phyloP scores from a whole-genome alignment of 2,113 vertebrate species.

The Sinocyclocheilus grahami region DNA sequence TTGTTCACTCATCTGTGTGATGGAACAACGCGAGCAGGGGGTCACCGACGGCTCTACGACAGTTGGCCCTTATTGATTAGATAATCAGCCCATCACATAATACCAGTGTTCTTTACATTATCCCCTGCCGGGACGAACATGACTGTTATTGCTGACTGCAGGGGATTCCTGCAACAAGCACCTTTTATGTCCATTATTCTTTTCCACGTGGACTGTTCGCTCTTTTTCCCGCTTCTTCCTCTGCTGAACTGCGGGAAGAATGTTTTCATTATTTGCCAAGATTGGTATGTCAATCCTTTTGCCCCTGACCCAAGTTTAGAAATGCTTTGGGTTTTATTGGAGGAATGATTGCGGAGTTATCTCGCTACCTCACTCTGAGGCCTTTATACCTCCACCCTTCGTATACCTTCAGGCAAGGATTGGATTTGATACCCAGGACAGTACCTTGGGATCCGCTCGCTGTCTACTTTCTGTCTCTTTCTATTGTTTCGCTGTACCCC shows the following conservation, averaged over 20 bases:
- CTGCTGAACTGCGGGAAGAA: conserved; percentile 64
- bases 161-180: conserved; percentile 27
- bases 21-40: conserved; percentile 6
- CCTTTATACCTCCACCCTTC: conserved; percentile 60
- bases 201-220: conserved; percentile 32
- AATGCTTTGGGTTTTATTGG: conserved; percentile 68
- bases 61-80: conserved; percentile 77
- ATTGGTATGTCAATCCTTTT: conserved; percentile 74
- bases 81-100: conserved; percentile 76
- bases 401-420: conserved; percentile 68
- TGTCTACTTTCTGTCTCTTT: conserved; percentile 46
- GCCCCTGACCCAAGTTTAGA: conserved; percentile 71
- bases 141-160: conserved; percentile 53
- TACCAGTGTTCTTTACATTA: conserved; percentile 69
- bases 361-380: conserved; percentile 53
- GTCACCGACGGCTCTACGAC: conserved; percentile 53
- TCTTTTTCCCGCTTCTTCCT: conserved; percentile 42
- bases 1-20: conserved; percentile 55
- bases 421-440: conserved; percentile 59
- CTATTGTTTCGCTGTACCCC: conserved; percentile 57
- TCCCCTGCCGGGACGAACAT: conserved; percentile 68
- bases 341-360: conserved; percentile 74
- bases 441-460: conserved; percentile 48
- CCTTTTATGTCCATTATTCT: conserved; percentile 61
- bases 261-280: conserved; percentile 77